These are phyloP conservation scores for Tenodera sinensis DNA, from an alignment of 2,888 invertebrate genomes.

Conservation along the genomic window DNA sequence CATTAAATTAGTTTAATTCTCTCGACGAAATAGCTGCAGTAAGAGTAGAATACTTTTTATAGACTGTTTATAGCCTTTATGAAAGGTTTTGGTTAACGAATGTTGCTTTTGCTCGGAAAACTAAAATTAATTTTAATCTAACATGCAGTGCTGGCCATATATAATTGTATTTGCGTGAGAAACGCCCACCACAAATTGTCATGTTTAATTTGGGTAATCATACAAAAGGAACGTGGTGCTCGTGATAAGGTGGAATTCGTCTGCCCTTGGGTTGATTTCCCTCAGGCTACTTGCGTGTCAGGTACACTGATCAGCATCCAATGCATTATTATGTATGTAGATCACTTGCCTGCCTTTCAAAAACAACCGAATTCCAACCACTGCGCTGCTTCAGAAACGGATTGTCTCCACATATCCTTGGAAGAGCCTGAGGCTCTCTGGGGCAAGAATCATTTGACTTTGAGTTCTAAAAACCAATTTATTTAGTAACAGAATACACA, in stretches of 20 bases:
- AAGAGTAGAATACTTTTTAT: too few relatives aligned
- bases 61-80: too few relatives aligned
- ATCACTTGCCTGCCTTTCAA: not conserved
- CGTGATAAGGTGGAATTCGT: not conserved
- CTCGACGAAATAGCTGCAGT: too few relatives aligned
- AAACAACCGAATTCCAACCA: not conserved
- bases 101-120: not conserved
- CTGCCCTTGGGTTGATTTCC: not conserved
- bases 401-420: not conserved
- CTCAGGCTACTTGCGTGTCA: not conserved
- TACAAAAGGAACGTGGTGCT: not conserved
- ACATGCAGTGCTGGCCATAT: not conserved
- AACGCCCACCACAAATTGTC: not conserved
- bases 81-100: not conserved
- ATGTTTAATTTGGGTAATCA: not conserved
- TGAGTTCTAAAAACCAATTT: too few relatives aligned
- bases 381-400: too few relatives aligned
- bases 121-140: not conserved
- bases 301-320: not conserved
- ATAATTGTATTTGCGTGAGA: not conserved
- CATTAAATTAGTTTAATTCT: too few relatives aligned
- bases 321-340: slow-evolving; percentile 16
- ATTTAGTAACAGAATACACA: too few relatives aligned
- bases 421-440: not conserved
- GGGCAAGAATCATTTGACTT: too few relatives aligned